Percentiles rank a stretch among this genome's conserved stretches.
Conservation (phyloP, 2,113 vertebrate genomes). For the Eretmochelys imbricata region DNA sequence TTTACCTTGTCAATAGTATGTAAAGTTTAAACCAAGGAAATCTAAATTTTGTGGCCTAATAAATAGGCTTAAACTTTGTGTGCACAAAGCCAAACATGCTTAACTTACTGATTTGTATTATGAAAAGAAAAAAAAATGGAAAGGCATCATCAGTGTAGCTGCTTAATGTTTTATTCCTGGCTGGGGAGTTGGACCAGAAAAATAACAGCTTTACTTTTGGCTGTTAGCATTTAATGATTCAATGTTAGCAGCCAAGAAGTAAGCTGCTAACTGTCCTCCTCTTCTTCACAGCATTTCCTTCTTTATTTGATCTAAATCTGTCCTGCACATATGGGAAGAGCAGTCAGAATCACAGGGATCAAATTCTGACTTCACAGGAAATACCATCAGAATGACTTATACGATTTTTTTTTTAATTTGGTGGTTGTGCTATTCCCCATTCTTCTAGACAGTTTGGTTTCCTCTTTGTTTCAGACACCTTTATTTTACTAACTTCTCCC, state of each 20-base stretch:
- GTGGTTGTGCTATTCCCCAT: neutral
- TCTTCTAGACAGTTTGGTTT: neutral
- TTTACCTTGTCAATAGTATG: neutral
- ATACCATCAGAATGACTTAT: slow-evolving; percentile 24
- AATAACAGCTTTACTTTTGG: slow-evolving; percentile 77
- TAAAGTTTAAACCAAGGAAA: neutral
- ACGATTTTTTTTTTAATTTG: slow-evolving; percentile 4
- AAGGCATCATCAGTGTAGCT: slow-evolving; percentile 52
- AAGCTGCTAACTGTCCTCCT: slow-evolving; percentile 75
- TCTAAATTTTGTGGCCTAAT: neutral
- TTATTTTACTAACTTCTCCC: neutral
- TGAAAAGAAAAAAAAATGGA: slow-evolving; percentile 52
- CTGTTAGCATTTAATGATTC: slow-evolving; percentile 74
- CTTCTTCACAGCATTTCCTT: slow-evolving; percentile 71
- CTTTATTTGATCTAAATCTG: slow-evolving; percentile 72
- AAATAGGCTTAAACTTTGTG: neutral
- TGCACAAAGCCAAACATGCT: slow-evolving; percentile 56
- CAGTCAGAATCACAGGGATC: slow-evolving; percentile 37
- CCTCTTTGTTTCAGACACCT: neutral
- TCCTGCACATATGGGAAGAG: slow-evolving; percentile 61
- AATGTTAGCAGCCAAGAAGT: slow-evolving; percentile 73
- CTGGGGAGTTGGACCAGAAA: slow-evolving; percentile 72
- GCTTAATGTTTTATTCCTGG: slow-evolving; percentile 76
- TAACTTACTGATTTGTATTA: slow-evolving; percentile 57
- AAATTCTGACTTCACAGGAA: slow-evolving; percentile 53